Conservation (phyloP, 2,113 vertebrate genomes). For the Zeus faber region DNA sequence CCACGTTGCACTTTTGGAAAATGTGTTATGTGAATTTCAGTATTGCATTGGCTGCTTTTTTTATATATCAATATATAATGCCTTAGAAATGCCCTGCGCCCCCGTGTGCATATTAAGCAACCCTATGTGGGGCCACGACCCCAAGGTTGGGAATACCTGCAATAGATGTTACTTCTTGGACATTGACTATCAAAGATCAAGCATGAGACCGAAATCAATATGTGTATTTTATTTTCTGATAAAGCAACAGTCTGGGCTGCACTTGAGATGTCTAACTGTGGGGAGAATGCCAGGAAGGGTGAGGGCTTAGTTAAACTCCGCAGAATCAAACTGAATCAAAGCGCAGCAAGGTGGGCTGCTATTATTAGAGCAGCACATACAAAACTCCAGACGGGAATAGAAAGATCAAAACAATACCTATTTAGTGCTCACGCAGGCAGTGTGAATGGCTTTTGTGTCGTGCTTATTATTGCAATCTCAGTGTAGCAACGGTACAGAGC, state of each 20-base stretch:
- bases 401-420: conserved; percentile 68
- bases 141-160: no score
- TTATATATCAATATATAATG: no score
- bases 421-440: conserved; percentile 58
- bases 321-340: conserved; percentile 59
- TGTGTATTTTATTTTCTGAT: no score
- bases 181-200: background rate
- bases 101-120: no score
- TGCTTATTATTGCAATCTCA: conserved; percentile 68
- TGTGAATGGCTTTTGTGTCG: conserved; percentile 64
- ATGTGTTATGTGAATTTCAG: no score
- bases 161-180: no score
- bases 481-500: conserved; percentile 62
- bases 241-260: conserved; percentile 36
- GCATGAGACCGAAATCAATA: no score
- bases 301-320: conserved; percentile 51
- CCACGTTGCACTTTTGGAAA: no score
- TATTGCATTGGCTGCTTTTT: no score
- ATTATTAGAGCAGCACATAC: conserved; percentile 67
- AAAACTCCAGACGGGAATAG: conserved; percentile 62
- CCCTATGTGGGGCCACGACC: no score
- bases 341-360: conserved; percentile 41
- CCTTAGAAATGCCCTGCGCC: no score
- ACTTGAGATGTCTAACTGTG: conserved; percentile 40
- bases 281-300: conserved; percentile 72